Base-by-base conservation (phyloP, 1,140 invertebrate species). In the Babylonia areolata region DNA sequence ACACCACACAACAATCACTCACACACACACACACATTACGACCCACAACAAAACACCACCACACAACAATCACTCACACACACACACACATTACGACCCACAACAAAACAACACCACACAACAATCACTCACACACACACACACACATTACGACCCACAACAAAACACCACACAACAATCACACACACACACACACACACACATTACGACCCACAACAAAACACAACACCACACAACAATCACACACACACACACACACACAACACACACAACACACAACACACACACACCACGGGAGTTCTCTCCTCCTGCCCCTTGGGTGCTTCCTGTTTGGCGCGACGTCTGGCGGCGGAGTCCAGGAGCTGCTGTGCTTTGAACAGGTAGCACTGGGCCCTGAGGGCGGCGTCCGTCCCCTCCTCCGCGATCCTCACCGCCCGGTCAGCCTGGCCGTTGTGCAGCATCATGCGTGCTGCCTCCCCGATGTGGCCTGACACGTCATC, bases 401-500 rank as follows among this genome's bases (percentile, higher is more conserved):
- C 37, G n/a, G 35, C 58, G 69, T 84, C 85, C 23, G 75, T 31
- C n/a, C 73, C 40, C 46, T 84, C 42, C 42, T 81, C 39, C 37
- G 85, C 85, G 51, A 80, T 87, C 28, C 73, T 31, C 69, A 85
- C 23, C 5, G 87, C 87, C 39, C 31, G 42, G 33, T 86, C 81
- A 31, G 81, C 58, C 46, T 88, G 58, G 17, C 87, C 87, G 54
- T 87, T 71, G 23, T 86, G 77, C 40, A 80, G 79, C 81, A 88
- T 78, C 73, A 87, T 81, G n/a, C 69, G 31, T 0, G 87, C 81
- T 17, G 87, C 87, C 39, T 88, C 87, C n/a, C 54, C 46, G 3
- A 64, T 69, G 31, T 83, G 69, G 33, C 84, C 86, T 87, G 33
- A 11, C 69, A 85, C 46, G 20, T 20, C 46, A 51, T 51, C 20